Conservation (phyloP, 2,797 vertebrate genomes). For the Melanogrammus aeglefinus region DNA sequence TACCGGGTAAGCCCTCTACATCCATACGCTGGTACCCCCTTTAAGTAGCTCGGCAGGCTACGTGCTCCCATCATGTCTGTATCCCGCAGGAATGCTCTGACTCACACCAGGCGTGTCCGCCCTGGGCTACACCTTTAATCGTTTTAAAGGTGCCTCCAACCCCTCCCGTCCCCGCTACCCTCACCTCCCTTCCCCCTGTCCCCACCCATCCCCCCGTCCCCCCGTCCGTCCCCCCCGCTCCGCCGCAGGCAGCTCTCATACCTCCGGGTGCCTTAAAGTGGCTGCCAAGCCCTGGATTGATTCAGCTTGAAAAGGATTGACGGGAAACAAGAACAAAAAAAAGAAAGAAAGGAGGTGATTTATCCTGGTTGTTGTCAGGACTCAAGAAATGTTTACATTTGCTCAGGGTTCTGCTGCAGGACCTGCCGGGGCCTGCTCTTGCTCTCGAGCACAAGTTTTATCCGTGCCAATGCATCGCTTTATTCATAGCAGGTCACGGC, state of each 20-base stretch:
- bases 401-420: conserved; percentile 28
- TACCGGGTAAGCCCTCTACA: too few relatives aligned
- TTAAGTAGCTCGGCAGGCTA: conserved; percentile 40
- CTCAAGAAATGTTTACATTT: conserved; percentile 44
- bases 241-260: conserved; percentile 51
- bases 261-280: conserved; percentile 51
- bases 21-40: conserved; percentile 30
- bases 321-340: too few relatives aligned
- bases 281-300: conserved; percentile 58
- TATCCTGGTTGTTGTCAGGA: background rate
- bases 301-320: conserved; percentile 56
- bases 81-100: conserved; percentile 65
- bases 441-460: conserved; percentile 22
- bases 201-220: background rate
- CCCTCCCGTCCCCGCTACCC: background rate
- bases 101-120: conserved; percentile 67
- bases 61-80: conserved; percentile 50
- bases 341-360: too few relatives aligned
- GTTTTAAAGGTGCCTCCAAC: conserved; percentile 54
- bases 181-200: background rate
- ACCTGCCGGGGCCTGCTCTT: conserved; percentile 26
- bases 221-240: background rate
- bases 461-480: conserved; percentile 6
- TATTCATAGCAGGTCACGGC: too few relatives aligned
- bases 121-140: conserved; percentile 64